Base-by-base conservation (phyloP, 1,140 invertebrate genomes). In the Papilio aristodemus region DNA sequence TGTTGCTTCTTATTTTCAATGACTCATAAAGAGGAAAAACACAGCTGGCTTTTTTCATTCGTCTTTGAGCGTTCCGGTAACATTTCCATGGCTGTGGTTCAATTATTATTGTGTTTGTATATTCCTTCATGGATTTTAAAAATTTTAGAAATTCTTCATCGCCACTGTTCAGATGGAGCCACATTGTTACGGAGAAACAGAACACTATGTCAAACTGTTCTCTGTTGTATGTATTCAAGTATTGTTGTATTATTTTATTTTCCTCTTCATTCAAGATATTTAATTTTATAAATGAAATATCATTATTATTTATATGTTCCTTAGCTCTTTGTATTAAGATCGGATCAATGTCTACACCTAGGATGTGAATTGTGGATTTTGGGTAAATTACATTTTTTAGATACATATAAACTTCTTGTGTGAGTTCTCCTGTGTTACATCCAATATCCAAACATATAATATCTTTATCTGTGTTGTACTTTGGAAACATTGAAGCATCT, bases 1-100 rank as follows among this genome's bases (percentile, higher is more conserved):
- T 89, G 79, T 94, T 90, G n/a, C 92, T 88, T 71, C 92, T 93
- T 76, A 94, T 93, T 80, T 94, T 90, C 5, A 96, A 84, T 14
- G 76, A 71, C 57, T 92, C 79, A 75, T 94, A 94, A 6, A 93
- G 72, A 0, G 93, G 92, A 85, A 97, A 96, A 13, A 89, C 85
- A 46, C 89, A 85, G 0, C 93, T 93, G 17, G 93, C 90, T 75
- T 93, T 92, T 75, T 94, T 94, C 71, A 96, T 80, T 74, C 96
- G 92, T 76, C 95, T 94, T 11, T 94, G 93, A 0, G 96, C 96
- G 67, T 93, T 94, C 84, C 92, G 93, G 71, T 97, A 97, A 79
- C 96, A 96, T 77, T 95, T 96, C 95, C 96, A 97, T 5, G 95
- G 94, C 80, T 97, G 96, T 4, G 96, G 95, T 86, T 97, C 96